Evolutionary conservation across 2,888 invertebrate genomes (phyloP).

Genomic region (Tryphoninae sp.): DNA sequence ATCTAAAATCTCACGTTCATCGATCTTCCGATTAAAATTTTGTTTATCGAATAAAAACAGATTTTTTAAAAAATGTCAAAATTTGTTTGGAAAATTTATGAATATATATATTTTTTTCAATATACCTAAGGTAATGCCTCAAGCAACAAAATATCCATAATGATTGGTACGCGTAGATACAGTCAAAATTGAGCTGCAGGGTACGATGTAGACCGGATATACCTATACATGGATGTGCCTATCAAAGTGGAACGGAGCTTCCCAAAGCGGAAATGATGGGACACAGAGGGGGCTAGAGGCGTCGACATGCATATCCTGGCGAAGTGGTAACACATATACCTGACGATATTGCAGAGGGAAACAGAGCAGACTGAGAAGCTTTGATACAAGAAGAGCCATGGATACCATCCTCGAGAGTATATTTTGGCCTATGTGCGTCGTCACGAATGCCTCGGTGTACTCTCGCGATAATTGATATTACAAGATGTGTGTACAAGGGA

Average conservation of each 20-base stretch:
- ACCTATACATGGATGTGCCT: background rate
- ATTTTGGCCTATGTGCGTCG: background rate
- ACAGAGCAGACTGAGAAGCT: conserved; percentile 32
- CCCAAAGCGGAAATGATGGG: conserved; percentile 42
- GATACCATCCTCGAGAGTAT: conserved; percentile 10
- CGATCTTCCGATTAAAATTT: too few relatives aligned
- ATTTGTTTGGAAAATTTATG: too few relatives aligned
- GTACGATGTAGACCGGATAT: background rate
- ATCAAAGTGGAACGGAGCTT: conserved; percentile 47
- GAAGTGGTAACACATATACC: conserved; percentile 30
- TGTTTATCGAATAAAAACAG: too few relatives aligned
- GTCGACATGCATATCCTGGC: conserved; percentile 19
- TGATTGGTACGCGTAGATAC: background rate
- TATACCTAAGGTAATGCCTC: too few relatives aligned
- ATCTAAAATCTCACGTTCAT: too few relatives aligned
- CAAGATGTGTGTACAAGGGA: background rate
- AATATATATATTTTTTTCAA: too few relatives aligned
- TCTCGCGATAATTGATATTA: background rate
- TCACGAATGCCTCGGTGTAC: background rate
- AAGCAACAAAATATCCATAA: too few relatives aligned
- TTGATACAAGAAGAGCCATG: conserved; percentile 3
- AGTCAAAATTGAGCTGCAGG: background rate
- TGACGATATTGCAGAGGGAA: conserved; percentile 11
- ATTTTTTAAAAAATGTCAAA: too few relatives aligned
- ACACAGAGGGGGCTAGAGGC: conserved; percentile 14